Percentiles rank a stretch among this genome's conserved stretches.
These are phyloP conservation scores for Tenthredo mesomela DNA, from an alignment of 2,888 invertebrate species.

Conservation along the genomic window DNA sequence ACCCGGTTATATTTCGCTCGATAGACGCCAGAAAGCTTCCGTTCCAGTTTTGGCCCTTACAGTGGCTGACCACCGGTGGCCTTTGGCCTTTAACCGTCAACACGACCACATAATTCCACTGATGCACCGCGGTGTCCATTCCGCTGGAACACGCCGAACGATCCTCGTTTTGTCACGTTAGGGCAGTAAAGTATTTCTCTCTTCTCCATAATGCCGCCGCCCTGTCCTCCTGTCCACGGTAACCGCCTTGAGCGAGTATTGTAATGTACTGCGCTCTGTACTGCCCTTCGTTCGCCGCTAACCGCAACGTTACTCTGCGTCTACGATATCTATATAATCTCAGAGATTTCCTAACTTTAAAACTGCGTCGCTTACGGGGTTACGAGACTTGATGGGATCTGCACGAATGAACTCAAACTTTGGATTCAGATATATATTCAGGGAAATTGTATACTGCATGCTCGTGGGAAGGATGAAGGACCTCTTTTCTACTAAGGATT, in stretches of 20 bases:
- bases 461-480: neutral
- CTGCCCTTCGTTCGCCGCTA: constrained; percentile 10
- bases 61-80: constrained; percentile 36
- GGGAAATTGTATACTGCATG: constrained; percentile 3
- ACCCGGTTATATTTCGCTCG: constrained; percentile 23
- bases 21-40: constrained; percentile 28
- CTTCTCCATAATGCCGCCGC: constrained; percentile 30
- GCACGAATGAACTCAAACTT: constrained; percentile 30
- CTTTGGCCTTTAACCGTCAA: constrained; percentile 38
- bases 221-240: constrained; percentile 34
- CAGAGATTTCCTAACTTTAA: constrained; percentile 21
- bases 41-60: constrained; percentile 32
- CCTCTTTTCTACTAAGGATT: neutral
- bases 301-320: constrained; percentile 19
- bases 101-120: constrained; percentile 39
- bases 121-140: constrained; percentile 47
- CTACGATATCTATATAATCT: constrained; percentile 36
- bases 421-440: neutral
- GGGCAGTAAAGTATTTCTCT: constrained; percentile 48
- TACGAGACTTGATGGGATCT: constrained; percentile 17
- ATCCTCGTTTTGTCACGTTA: constrained; percentile 49
- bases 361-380: constrained; percentile 31
- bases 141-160: constrained; percentile 9
- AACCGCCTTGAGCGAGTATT: constrained; percentile 33
- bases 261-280: constrained; percentile 27